Evolutionary conservation across 2,113 vertebrate species (phyloP), one percentile per base, ranked within the genome.

Genomic region (Axis porcinus): DNA sequence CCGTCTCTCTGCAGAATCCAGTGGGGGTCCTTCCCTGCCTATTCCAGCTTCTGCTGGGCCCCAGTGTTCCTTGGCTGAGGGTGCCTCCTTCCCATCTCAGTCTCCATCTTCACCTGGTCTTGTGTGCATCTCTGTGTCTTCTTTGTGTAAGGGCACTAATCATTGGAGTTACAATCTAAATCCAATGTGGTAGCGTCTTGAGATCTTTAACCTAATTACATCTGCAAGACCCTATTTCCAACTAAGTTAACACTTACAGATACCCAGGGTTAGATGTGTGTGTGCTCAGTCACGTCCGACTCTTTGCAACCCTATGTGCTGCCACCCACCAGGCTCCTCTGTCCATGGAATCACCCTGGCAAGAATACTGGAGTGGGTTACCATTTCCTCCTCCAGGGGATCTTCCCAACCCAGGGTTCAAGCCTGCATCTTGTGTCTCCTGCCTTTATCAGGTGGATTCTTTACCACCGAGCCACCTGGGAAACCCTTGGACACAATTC

Each of bases 191-290:
- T 6, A 7, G 27, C 6, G 13, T 57, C 55, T 36, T 9, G 7
- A 30, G 64, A 67, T 19, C 40, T 33, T 88, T 74, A 23, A 70
- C 21, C 50, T 62, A 13, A 40, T 11, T 14, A 16, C 40, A 21
- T 14, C n/a, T 90, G 25, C 54, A 74, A 92, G 67, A 28, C 45
- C 3, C 21, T 81, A 4, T 43, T 40, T 97, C 43, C 2, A 47
- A 89, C 45, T 43, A 62, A 89, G 40, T 21, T 28, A 2, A 23
- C 7, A 3, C 57, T 81, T 47, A 60, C 12, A 58, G 76, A 50
- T 21, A 5, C 55, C 3, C 2, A 25, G 58, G n/a, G 11, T 70
- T 36, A 45, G 52, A 87, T 0, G 16, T n/a, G 60, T 23, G n/a
- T 36, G 67, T 36, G n/a, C 19, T 70, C 67, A 70, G n/a, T 21